Evolutionary conservation across 2,113 vertebrate genomes (phyloP), one percentile per base, ranked within the genome.

Genomic region (Siniperca knerii): DNA sequence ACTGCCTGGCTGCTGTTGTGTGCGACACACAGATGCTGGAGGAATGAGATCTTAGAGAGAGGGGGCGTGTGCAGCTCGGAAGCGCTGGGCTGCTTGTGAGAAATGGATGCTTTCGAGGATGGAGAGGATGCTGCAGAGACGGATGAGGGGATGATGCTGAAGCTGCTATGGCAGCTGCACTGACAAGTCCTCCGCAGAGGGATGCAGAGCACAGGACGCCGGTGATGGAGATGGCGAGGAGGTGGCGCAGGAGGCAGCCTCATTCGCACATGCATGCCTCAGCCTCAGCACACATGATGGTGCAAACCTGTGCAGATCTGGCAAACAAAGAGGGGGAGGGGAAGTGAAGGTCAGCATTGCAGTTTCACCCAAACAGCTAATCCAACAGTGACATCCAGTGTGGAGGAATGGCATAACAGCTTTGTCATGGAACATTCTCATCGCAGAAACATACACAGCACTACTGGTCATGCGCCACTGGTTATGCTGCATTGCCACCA

Each of bases 331-430:
- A 54, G 89, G 89, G 90, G 88, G 87, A 89, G 86, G 93, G 87
- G 81, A 88, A 58, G 50, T 81, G 88, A 91, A 90, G 87, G 83
- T 84, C 79, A 86, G 65, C 25, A 0, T 33, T 82, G 54, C 77
- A 70, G 68, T 61, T 86, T 81, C 11, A 42, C 21, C 61, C 67
- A 57, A 61, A 83, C 25, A 58, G 61, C 16, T 77, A 35, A 87
- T 85, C 40, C 80, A 86, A 87, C 15, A 89, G 85, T 37, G 94
- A 90, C 94, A 92, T 54, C 93, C 37, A 84, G 91, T 67, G 93
- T 61, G 33, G 13, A 70, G 6, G 11, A 52, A 55, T 78, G 70
- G 70, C 3, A 91, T 48, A 60, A 69, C 91, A 88, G 64, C 76
- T 81, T 60, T 70, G 81, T 87, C 75, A 79, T 58, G 76, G 65